Evolutionary conservation across 2,113 vertebrate genomes (phyloP).

Genomic region (Notothenia coriiceps): DNA sequence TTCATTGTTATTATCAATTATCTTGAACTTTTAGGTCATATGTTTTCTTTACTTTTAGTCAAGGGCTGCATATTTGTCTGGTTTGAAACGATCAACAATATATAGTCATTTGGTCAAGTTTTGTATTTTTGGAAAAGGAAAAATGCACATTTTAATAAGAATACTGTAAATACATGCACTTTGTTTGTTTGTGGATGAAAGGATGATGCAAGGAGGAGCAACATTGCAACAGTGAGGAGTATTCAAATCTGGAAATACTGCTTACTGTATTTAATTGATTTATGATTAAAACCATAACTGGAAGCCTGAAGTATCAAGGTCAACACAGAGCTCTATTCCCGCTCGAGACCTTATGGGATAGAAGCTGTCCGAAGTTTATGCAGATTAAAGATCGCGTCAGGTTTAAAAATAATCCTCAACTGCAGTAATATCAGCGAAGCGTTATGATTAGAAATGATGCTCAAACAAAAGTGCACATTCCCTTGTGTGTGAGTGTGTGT

Average conservation of each 20-base stretch:
- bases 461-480: slow-evolving; percentile 39
- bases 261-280: slow-evolving; percentile 25
- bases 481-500: slow-evolving; percentile 3
- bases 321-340: slow-evolving; percentile 27
- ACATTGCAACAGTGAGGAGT: not conserved
- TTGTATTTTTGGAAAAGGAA: not conserved
- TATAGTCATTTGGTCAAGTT: not conserved
- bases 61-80: too few species aligned
- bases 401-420: slow-evolving; percentile 66
- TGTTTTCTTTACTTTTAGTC: not conserved
- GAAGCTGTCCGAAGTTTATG: slow-evolving; percentile 40
- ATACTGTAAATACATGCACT: not conserved
- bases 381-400: slow-evolving; percentile 69
- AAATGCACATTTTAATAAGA: not conserved
- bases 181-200: slow-evolving; percentile 1
- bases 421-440: slow-evolving; percentile 39
- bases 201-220: not conserved
- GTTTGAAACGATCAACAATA: not conserved
- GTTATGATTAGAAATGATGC: slow-evolving; percentile 47
- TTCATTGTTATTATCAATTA: not conserved
- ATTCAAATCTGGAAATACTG: slow-evolving; percentile 24
- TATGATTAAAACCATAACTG: slow-evolving; percentile 26
- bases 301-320: slow-evolving; percentile 51
- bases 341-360: slow-evolving; percentile 22
- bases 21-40: not conserved